phyloP scores from a whole-genome alignment of 2,888 invertebrate species.

The Xylota sylvarum region DNA sequence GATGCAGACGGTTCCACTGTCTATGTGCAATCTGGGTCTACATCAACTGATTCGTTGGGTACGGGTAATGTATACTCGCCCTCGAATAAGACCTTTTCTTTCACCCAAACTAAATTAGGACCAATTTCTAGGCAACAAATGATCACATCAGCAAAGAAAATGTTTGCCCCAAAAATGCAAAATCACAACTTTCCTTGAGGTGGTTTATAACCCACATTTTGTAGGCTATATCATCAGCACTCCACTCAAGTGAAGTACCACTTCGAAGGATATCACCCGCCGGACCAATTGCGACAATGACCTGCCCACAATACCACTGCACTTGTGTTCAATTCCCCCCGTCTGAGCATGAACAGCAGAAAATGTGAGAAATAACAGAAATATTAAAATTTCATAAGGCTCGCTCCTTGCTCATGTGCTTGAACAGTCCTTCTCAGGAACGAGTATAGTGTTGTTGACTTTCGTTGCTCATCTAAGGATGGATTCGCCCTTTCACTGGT shows the following conservation, averaged over 20 bases:
- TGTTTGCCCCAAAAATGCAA: too few species aligned
- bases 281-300: constrained; percentile 26
- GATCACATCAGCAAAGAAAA: too few species aligned
- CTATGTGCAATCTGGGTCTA: too few species aligned
- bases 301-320: not conserved
- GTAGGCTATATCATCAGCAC: constrained; percentile 9
- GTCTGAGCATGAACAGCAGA: not conserved
- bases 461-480: constrained; percentile 14
- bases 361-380: constrained; percentile 5
- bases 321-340: not conserved
- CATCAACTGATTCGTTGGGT: too few species aligned
- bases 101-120: too few species aligned
- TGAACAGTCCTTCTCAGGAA: constrained; percentile 2
- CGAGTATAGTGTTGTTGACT: not conserved
- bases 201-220: constrained; percentile 11
- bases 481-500: not conserved
- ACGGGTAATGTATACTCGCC: too few species aligned
- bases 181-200: not conserved
- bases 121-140: too few species aligned
- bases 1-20: too few species aligned
- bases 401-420: not conserved
- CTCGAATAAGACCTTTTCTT: too few species aligned
- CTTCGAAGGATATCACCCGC: constrained; percentile 15
- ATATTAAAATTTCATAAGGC: constrained; percentile 28
- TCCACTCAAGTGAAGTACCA: constrained; percentile 6